phyloP scores from a whole-genome alignment of 2,888 invertebrate species.

The Melipona bicolor region DNA sequence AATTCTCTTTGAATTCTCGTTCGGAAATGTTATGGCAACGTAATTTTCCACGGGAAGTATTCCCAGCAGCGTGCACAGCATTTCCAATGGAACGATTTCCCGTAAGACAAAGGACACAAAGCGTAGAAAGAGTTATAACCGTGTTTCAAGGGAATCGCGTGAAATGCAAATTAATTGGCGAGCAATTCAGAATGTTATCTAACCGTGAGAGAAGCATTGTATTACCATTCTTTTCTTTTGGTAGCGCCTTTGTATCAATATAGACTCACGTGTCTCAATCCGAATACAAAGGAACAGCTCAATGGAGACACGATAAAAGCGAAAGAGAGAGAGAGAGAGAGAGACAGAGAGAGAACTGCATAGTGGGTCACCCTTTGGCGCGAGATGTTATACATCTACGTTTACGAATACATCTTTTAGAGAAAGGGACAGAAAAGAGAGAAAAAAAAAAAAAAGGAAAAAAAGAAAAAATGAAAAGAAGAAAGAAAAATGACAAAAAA shows the following conservation, averaged over 20 bases:
- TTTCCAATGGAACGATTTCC: neutral
- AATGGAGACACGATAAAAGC: constrained; percentile 29
- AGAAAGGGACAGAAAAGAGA: neutral
- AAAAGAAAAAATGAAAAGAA: neutral
- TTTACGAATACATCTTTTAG: constrained; percentile 42
- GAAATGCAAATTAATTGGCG: constrained; percentile 51
- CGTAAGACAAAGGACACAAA: too few species aligned
- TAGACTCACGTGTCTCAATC: constrained; percentile 20
- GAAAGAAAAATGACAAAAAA: neutral
- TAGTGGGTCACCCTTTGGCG: constrained; percentile 54
- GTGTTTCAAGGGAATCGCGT: neutral
- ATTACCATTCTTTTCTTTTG: constrained; percentile 37
- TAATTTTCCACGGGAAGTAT: neutral
- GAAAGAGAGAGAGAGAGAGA: neutral
- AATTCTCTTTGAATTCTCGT: neutral
- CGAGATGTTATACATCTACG: constrained; percentile 38
- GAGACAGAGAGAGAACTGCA: constrained; percentile 7
- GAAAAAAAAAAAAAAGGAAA: neutral
- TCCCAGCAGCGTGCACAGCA: neutral
- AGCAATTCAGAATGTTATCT: constrained; percentile 36
- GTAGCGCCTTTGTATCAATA: constrained; percentile 15
- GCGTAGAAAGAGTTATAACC: neutral
- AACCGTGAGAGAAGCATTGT: constrained; percentile 1
- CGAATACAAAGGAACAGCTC: constrained; percentile 34
- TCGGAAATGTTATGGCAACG: neutral